A percentile compares a stretch with the other conserved stretches of the same genome.
Conservation (phyloP, 2,113 vertebrate genomes). For the Salvelinus sp. region DNA sequence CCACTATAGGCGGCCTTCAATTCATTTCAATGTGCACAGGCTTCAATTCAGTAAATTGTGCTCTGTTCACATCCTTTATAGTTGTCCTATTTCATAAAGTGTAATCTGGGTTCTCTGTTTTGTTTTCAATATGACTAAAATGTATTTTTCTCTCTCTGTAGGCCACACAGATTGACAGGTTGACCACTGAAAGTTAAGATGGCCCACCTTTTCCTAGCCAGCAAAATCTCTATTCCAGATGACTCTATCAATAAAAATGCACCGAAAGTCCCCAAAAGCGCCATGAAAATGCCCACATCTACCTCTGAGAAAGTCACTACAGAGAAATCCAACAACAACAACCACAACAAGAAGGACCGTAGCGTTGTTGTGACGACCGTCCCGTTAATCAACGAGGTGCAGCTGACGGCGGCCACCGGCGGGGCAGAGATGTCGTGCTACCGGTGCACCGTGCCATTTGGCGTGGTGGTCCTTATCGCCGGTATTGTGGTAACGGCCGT, state of each 20-base stretch:
- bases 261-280: slow-evolving; percentile 63
- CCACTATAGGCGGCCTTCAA: too few relatives aligned
- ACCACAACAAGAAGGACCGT: slow-evolving; percentile 37
- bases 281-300: slow-evolving; percentile 60
- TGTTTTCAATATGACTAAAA: not conserved
- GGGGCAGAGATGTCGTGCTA: slow-evolving; percentile 88
- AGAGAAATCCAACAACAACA: slow-evolving; percentile 72
- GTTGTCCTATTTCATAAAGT: not conserved
- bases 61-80: not conserved
- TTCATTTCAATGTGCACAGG: not conserved
- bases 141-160: not conserved
- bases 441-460: slow-evolving; percentile 86
- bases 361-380: slow-evolving; percentile 66
- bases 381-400: slow-evolving; percentile 80
- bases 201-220: slow-evolving; percentile 62
- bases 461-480: slow-evolving; percentile 83
- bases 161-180: not conserved
- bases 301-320: slow-evolving; percentile 49
- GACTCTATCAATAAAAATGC: slow-evolving; percentile 63
- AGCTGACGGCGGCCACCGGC: slow-evolving; percentile 85
- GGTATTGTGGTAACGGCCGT: slow-evolving; percentile 84
- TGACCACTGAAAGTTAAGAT: slow-evolving; percentile 24
- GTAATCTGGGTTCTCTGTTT: not conserved
- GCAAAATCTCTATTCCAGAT: slow-evolving; percentile 72
- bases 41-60: not conserved